Base-by-base conservation (phyloP, 1,140 invertebrate genomes). In the Panagrolaimus sp. region DNA sequence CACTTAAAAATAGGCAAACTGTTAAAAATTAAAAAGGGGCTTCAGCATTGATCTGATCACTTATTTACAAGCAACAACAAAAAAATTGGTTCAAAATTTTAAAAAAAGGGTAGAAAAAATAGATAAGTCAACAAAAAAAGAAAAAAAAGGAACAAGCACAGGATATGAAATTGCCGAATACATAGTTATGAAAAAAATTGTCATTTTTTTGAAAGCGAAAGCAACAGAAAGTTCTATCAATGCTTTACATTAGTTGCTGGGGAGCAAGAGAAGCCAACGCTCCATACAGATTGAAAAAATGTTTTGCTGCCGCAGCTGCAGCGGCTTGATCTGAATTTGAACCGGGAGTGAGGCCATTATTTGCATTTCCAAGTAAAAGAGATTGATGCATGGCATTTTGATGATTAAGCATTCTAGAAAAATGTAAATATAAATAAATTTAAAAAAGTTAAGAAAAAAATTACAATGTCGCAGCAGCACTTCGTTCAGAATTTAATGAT, bases 261-360 rank as follows among this genome's bases (percentile, higher is more conserved):
- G 16, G 20, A 11, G 51, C 51, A 16, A 25, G 27, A 1, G 20
- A 20, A 13, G 51, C 51, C 51, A 57, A 16, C 1, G 51, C 51
- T 57, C 51, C 51, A 13, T 57, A 57, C 4, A 57, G 51, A 25
- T 57, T 57, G 2, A 57, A 57, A 16, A 57, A n/a, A 27, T 57
- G 20, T 20, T 57, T 20, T 11, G 27, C 11, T 13, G 14, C 31
- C 7, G 31, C 9, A 23, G 51, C 27, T 4, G 20, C 51, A 0
- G 8, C 2, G 9, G 51, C 20, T 57, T 48, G 47, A 38, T 38
- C 31, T 38, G 31, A 4, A 38, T 38, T 38, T 48, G 47, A 48
- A 14, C 27, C 51, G 5, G 27, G 51, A 23, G 0, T 57, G 11
- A 16, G 20, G 4, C 14, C 27, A 20, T 57, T 57, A 23, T 27